Base-by-base conservation (phyloP, 2,888 invertebrate genomes). In the Emmelina monodactyla region DNA sequence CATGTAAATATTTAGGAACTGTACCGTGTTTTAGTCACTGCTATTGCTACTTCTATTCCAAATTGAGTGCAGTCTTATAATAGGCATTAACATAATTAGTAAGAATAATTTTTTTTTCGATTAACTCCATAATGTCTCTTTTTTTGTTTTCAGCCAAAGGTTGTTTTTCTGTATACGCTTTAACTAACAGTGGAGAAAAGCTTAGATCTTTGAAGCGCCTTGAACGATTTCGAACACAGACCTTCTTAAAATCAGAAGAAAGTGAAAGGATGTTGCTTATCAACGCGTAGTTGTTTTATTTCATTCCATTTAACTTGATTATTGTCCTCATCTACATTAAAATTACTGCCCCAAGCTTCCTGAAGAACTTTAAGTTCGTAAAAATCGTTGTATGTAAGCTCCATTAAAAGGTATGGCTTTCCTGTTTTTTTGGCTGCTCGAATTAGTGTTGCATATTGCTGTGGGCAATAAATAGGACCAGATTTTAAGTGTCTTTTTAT, bases 351-450 rank as follows among this genome's bases (percentile, higher is more conserved):
- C 39, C 39, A 44, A 15, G 16, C 31, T 40, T 44, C 46, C 31
- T 42, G 44, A 16, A 48, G 34, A 10, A 19, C 14, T 43, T 47
- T 39, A 1, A 37, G 16, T 2, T 53, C 46, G 16, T 40, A 41
- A 44, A 53, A 53, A 16, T 37, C 34, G 28, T 46, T 41, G 40
- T 45, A 42, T 10, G 38, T 43, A 38, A 51, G 38, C 39, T 53
- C 50, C 19, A 34, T 12, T 1, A 52, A 47, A 14, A 32, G 38
- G 25, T 43, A 48, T 7, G 48, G 39, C 30, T 34, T 9, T 33
- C 47, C 49, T 37, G 43, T 40, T 37, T 54, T 55, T 46, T 46
- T 51, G 5, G 50, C 49, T 13, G 42, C 38, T 7, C 45, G 34
- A 30, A 55, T 54, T 16, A 51, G 31, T 16, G 45, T 44, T 11